Percentiles rank a stretch among this genome's conserved stretches.
Conservation (phyloP, 2,113 vertebrate species). For the Pachycephala philippinensis region DNA sequence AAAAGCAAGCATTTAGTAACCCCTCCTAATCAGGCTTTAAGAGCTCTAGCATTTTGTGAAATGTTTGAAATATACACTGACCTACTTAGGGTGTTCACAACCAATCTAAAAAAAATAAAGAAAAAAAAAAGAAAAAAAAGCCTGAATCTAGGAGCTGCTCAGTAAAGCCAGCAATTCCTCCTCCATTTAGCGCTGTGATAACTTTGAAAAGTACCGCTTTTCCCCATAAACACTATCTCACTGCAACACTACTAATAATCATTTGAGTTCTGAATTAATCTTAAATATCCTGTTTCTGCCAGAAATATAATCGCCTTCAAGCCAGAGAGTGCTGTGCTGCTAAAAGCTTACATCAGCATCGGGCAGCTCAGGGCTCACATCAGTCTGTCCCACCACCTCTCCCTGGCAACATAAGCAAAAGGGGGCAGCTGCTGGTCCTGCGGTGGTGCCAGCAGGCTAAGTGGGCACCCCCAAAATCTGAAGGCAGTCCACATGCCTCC, state of each 20-base stretch:
- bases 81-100: slow-evolving; percentile 31
- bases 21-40: slow-evolving; percentile 28
- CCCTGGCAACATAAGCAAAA: accelerated
- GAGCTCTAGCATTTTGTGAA: background rate
- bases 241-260: background rate
- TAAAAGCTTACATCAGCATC: background rate
- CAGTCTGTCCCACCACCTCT: accelerated
- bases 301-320: background rate
- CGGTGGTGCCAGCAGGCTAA: background rate
- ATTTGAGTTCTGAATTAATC: background rate
- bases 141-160: background rate
- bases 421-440: background rate
- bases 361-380: accelerated
- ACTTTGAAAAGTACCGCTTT: background rate
- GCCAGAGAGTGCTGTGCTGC: background rate
- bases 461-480: background rate
- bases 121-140: background rate
- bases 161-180: background rate
- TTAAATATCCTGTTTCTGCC: background rate
- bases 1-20: background rate
- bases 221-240: background rate
- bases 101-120: background rate
- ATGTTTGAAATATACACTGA: slow-evolving; percentile 34
- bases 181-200: background rate
- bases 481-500: background rate